Percentiles rank a stretch among this genome's conserved stretches.
Evolutionary conservation across 2,797 vertebrate species (phyloP).

Genomic region (Todus mexicanus): DNA sequence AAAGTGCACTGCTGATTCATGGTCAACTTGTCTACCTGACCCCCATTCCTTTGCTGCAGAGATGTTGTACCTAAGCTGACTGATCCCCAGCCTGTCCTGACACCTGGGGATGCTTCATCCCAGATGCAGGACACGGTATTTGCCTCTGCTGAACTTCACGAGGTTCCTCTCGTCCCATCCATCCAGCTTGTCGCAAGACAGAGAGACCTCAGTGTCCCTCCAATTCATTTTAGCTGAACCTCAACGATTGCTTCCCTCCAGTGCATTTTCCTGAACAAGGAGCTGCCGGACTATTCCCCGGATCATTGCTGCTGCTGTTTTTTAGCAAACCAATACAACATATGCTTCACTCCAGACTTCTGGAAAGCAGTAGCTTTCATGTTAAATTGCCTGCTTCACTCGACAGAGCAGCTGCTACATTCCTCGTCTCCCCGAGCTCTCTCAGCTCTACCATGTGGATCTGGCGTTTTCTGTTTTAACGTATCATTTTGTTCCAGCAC

Average conservation of each 20-base stretch:
- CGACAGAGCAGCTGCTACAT: slow-evolving; percentile 52
- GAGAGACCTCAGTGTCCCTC: neutral
- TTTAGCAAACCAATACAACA: neutral
- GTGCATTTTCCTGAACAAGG: neutral
- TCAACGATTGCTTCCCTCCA: neutral
- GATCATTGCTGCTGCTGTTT: neutral
- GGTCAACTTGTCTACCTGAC: neutral
- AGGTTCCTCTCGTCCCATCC: neutral
- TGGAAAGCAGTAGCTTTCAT: slow-evolving; percentile 41
- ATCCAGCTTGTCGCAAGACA: neutral
- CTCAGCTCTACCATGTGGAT: slow-evolving; percentile 26
- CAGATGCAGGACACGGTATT: neutral
- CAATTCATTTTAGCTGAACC: neutral
- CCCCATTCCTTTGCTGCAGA: neutral
- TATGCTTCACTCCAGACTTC: slow-evolving; percentile 26
- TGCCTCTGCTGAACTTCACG: neutral
- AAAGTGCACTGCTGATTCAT: neutral
- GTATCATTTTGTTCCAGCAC: neutral
- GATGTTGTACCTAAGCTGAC: neutral
- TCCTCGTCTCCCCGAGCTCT: slow-evolving; percentile 27
- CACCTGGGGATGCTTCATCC: neutral
- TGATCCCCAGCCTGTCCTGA: neutral
- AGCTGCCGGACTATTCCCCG: neutral
- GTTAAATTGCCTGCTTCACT: slow-evolving; percentile 27
- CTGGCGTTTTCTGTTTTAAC: neutral